Conservation (phyloP, 1,140 invertebrate genomes). For the Anthonomus grandis region DNA sequence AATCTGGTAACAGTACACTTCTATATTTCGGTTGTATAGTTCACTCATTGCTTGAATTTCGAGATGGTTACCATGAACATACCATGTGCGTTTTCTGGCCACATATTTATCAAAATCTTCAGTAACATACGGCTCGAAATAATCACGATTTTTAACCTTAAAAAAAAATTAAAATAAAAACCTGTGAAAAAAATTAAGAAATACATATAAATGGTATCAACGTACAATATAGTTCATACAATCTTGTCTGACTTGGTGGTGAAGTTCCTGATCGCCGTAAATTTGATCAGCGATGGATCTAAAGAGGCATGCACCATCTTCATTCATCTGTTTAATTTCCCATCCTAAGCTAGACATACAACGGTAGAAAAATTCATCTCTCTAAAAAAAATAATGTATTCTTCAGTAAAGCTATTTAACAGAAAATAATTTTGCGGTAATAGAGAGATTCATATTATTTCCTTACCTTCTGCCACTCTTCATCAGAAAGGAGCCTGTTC, state of each 20-base stretch:
- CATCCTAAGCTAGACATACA: conserved; percentile 73
- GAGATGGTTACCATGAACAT: conserved; percentile 90
- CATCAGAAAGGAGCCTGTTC: conserved; percentile 38
- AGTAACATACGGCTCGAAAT: conserved; percentile 90
- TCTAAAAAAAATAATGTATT: conserved; percentile 34
- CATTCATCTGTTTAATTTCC: conserved; percentile 82
- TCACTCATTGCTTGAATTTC: conserved; percentile 94
- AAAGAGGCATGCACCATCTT: conserved; percentile 93
- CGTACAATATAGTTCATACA: conserved; percentile 93
- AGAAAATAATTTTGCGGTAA: too few species aligned
- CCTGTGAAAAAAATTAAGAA: too few species aligned
- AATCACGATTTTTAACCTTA: conserved; percentile 80
- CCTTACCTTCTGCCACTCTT: conserved; percentile 45
- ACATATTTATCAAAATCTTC: conserved; percentile 89
- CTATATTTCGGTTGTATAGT: conserved; percentile 89
- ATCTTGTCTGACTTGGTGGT: conserved; percentile 75
- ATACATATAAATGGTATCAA: conserved; percentile 20
- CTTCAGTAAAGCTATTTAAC: too few species aligned
- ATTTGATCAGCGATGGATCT: conserved; percentile 90
- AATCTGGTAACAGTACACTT: conserved; percentile 86
- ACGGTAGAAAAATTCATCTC: conserved; percentile 61
- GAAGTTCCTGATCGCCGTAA: conserved; percentile 93
- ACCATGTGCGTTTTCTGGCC: conserved; percentile 70
- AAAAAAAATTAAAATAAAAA: too few species aligned
- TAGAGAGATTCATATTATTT: not conserved